Conservation (phyloP, 2,797 vertebrate genomes). For the Ptychadena robeensis region DNA sequence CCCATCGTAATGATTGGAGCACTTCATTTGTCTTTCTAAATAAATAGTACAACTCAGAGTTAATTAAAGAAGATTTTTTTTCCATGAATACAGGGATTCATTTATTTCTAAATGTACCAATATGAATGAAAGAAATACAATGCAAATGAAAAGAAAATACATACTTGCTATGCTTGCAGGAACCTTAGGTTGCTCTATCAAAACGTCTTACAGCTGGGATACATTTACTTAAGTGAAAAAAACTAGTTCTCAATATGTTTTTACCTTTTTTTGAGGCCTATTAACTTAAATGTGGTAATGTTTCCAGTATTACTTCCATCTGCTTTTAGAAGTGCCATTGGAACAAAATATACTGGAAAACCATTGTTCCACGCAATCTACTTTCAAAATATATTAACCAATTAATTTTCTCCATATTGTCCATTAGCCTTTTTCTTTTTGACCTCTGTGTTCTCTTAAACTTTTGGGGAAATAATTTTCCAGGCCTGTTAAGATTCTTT, state of each 20-base stretch:
- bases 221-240: conserved; percentile 26
- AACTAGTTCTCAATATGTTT: conserved; percentile 21
- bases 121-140: conserved; percentile 15
- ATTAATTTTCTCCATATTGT: conserved; percentile 43
- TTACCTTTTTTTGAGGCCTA: conserved; percentile 39
- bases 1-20: neutral
- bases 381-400: conserved; percentile 49
- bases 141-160: conserved; percentile 3
- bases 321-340: conserved; percentile 41
- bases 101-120: conserved; percentile 37
- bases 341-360: conserved; percentile 44
- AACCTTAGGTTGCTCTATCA: conserved; percentile 6
- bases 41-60: conserved; percentile 22
- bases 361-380: conserved; percentile 37
- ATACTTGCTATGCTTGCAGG: conserved; percentile 8
- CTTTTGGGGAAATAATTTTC: conserved; percentile 52
- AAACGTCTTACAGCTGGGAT: conserved; percentile 40
- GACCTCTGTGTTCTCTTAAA: conserved; percentile 42
- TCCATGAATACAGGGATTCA: neutral
- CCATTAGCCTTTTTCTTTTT: conserved; percentile 46
- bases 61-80: conserved; percentile 31
- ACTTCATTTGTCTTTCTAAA: conserved; percentile 34
- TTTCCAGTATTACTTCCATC: conserved; percentile 51
- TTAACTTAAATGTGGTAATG: conserved; percentile 53
- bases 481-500: conserved; percentile 30